These are phyloP conservation scores for Panagrolaimus sp. DNA, from an alignment of 1,140 invertebrate genomes.

Conservation along the genomic window DNA sequence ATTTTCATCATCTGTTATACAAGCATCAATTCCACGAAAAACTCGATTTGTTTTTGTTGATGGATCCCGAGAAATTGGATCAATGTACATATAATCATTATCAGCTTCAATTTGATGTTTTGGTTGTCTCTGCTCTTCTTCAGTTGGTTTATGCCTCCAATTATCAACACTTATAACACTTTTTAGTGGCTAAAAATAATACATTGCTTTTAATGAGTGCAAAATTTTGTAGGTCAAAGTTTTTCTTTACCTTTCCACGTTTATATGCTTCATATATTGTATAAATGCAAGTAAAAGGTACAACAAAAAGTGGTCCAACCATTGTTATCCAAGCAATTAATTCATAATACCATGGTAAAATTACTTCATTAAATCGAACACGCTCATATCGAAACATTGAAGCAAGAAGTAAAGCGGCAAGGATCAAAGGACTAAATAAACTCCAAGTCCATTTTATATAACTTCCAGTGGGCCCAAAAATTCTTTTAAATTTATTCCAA, in stretches of 20 bases:
- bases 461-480: constrained; percentile 49
- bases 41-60: constrained; percentile 38
- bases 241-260: constrained; percentile 21
- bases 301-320: constrained; percentile 49
- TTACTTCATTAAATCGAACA: constrained; percentile 43
- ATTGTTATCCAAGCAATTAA: constrained; percentile 54
- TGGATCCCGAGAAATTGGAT: constrained; percentile 42
- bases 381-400: constrained; percentile 52
- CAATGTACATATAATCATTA: constrained; percentile 45
- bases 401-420: constrained; percentile 43
- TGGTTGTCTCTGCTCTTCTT: constrained; percentile 35
- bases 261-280: constrained; percentile 30
- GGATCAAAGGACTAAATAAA: constrained; percentile 47
- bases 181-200: background rate
- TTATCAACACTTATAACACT: constrained; percentile 9
- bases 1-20: constrained; percentile 17
- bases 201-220: constrained; percentile 4
- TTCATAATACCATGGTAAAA: constrained; percentile 50
- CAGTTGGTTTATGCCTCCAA: constrained; percentile 31
- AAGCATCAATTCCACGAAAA: background rate
- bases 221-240: too few species aligned
- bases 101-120: constrained; percentile 31
- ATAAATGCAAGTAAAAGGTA: constrained; percentile 34
- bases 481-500: constrained; percentile 26
- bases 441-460: constrained; percentile 55